A percentile compares a stretch with the other conserved stretches of the same genome.
phyloP scores from a whole-genome alignment of 2,797 vertebrate species.

The Sebastes kiyomatsui region DNA sequence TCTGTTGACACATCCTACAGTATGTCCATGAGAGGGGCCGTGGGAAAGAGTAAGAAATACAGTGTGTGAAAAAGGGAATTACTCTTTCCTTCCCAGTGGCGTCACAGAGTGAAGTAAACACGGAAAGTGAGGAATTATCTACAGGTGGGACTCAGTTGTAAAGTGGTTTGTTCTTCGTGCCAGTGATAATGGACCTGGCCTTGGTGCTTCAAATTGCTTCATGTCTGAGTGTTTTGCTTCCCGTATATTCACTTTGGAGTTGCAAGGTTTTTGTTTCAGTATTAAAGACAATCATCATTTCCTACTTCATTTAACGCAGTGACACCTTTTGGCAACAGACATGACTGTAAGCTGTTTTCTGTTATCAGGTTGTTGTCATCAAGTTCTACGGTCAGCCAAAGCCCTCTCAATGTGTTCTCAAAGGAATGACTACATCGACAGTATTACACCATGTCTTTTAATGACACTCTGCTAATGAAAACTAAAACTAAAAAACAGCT shows the following conservation, averaged over 20 bases:
- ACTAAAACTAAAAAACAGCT: background rate
- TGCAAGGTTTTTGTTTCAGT: background rate
- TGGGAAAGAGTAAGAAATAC: background rate
- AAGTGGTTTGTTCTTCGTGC: background rate
- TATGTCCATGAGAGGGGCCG: background rate
- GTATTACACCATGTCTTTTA: background rate
- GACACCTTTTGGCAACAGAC: no score
- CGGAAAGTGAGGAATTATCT: background rate
- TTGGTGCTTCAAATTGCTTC: background rate
- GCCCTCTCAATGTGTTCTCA: background rate
- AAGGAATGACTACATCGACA: background rate
- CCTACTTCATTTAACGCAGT: background rate
- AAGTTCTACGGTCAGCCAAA: no score
- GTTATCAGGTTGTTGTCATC: no score
- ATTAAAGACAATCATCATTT: background rate
- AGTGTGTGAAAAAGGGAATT: constrained; percentile 35
- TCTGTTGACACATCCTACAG: constrained; percentile 15
- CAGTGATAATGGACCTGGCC: background rate
- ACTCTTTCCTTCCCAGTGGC: background rate
- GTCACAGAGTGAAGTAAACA: constrained; percentile 11
- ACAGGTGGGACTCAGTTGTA: background rate
- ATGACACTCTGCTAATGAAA: background rate
- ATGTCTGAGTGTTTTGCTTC: background rate
- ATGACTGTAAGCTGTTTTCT: no score
- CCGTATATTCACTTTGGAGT: background rate